Percentiles rank a stretch among this genome's conserved stretches.
phyloP scores from a whole-genome alignment of 2,113 vertebrate genomes.

The Odocoileus virginianus region DNA sequence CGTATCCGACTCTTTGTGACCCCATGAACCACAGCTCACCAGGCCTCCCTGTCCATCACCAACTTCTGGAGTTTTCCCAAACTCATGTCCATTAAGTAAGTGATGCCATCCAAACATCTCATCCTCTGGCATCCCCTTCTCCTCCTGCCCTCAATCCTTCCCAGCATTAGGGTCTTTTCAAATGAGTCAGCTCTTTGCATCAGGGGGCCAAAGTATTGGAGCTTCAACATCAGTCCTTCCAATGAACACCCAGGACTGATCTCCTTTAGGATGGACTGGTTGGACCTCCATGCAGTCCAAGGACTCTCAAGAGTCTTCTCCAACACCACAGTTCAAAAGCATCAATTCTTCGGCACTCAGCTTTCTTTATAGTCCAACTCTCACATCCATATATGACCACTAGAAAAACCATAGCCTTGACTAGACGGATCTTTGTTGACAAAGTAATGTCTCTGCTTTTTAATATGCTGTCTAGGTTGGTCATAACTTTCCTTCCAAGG shows the following conservation, averaged over 20 bases:
- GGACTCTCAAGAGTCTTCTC: background rate
- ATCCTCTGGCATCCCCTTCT: background rate
- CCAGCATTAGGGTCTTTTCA: background rate
- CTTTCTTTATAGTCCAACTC: no score
- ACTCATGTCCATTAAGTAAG: background rate
- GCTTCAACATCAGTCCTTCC: background rate
- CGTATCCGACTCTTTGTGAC: fast-evolving
- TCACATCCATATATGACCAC: background rate
- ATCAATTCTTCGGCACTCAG: background rate
- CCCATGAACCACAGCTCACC: background rate
- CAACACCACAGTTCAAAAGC: background rate
- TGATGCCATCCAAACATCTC: background rate
- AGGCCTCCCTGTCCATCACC: background rate
- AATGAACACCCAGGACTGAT: background rate
- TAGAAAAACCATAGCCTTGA: background rate
- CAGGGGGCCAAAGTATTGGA: background rate
- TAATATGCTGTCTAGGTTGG: no score
- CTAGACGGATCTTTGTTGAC: background rate
- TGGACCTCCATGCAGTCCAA: background rate
- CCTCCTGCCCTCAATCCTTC: background rate
- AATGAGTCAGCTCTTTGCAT: background rate
- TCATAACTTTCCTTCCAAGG: no score
- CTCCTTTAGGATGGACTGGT: background rate
- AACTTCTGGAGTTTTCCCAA: background rate
- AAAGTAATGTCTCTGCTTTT: no score